A percentile compares a stretch with the other conserved stretches of the same genome.
Conservation (phyloP, 2,797 vertebrate genomes). For the Spinus pinus region DNA sequence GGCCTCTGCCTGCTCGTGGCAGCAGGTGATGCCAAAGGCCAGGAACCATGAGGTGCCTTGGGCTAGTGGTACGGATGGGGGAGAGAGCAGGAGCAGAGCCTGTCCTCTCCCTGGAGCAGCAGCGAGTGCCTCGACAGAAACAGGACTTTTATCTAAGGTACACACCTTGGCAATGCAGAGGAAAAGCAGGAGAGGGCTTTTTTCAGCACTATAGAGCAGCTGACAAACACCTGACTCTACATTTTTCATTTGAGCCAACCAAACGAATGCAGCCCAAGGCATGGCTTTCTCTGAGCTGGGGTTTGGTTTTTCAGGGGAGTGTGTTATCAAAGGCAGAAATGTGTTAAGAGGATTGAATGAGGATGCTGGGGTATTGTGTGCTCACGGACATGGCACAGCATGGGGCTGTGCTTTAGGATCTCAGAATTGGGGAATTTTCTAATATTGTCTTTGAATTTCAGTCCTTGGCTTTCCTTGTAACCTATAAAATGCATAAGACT, state of each 20-base stretch:
- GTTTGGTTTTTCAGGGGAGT: neutral
- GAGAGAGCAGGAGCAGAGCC: neutral
- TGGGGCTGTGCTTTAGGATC: neutral
- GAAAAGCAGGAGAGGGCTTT: neutral
- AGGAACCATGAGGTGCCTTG: rapidly evolving
- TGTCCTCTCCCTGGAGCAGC: neutral
- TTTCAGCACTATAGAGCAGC: neutral
- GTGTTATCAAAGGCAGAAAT: neutral
- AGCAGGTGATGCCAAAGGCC: neutral
- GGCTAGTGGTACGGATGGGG: neutral
- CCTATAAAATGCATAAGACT: neutral
- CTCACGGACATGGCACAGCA: neutral
- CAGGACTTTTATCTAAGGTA: neutral
- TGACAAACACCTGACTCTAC: neutral
- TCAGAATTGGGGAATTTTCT: neutral
- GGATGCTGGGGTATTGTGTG: neutral
- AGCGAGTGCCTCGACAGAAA: rapidly evolving
- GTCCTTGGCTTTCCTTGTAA: neutral
- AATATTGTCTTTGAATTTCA: neutral
- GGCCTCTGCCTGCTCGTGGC: neutral
- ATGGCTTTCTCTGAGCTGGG: neutral
- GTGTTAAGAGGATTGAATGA: neutral
- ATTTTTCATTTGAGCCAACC: neutral
- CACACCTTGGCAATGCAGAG: neutral
- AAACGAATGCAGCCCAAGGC: neutral